Percentiles rank a stretch among this genome's conserved stretches.
Conservation (phyloP, 1,140 invertebrate species). For the Atta cephalotes region DNA sequence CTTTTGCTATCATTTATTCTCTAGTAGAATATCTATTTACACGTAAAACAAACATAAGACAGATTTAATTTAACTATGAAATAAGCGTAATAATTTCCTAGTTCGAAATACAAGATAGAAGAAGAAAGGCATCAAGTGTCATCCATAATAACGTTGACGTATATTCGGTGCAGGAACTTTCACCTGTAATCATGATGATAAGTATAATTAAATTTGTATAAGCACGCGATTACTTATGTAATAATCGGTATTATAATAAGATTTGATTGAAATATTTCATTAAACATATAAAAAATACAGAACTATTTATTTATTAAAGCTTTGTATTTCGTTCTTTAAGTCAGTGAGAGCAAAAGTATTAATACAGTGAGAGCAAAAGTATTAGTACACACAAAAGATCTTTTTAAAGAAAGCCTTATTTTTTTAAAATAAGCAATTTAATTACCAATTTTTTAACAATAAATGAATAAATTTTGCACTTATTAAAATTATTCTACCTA, state of each 20-base stretch:
- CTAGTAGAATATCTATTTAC: constrained; percentile 18
- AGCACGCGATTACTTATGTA: too few relatives aligned
- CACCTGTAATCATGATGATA: constrained; percentile 52
- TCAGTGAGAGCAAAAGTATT: too few relatives aligned
- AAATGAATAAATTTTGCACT: too few relatives aligned
- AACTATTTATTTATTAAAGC: background rate
- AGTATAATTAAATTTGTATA: background rate
- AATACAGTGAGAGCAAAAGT: too few relatives aligned
- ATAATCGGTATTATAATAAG: too few relatives aligned
- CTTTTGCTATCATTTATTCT: background rate
- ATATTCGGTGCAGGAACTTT: background rate
- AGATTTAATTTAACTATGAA: constrained; percentile 1
- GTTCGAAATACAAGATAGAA: background rate
- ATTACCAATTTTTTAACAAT: too few relatives aligned
- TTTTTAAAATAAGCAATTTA: too few relatives aligned
- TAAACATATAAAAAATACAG: background rate
- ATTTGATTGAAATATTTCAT: too few relatives aligned
- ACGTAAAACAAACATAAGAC: background rate
- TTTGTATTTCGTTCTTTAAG: too few relatives aligned
- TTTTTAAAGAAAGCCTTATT: too few relatives aligned
- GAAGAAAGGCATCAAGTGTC: background rate
- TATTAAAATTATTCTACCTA: too few relatives aligned
- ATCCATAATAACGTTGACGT: constrained; percentile 19
- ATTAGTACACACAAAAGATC: too few relatives aligned
- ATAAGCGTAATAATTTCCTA: constrained; percentile 67